Percentiles rank a stretch among this genome's conserved stretches.
Conservation (phyloP, 2,888 invertebrate species). For the Harpalus rufipes region DNA sequence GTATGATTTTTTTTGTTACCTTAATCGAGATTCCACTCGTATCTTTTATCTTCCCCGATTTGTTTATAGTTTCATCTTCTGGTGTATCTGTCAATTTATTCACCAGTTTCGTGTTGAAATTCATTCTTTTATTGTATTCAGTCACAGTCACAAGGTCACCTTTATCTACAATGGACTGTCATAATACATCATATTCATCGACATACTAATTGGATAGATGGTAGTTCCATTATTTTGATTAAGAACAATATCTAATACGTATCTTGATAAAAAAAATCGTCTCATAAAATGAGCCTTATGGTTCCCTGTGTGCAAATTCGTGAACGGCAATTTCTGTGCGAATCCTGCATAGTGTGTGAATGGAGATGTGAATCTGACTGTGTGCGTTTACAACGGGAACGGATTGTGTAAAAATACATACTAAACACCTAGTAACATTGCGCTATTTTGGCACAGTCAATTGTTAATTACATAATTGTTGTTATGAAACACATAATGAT, state of each 20-base stretch:
- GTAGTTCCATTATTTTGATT: not conserved
- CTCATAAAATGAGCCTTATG: not conserved
- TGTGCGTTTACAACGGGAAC: not conserved
- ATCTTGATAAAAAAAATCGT: not conserved
- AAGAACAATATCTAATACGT: not conserved
- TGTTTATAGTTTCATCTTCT: too few species aligned
- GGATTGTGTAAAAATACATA: slow-evolving; percentile 44
- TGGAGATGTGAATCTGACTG: not conserved
- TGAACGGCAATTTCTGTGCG: not conserved
- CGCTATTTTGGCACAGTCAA: slow-evolving; percentile 25
- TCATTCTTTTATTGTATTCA: too few species aligned
- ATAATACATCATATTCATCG: not conserved
- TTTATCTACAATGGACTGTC: not conserved
- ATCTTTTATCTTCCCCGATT: too few species aligned
- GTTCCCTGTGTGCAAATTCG: not conserved
- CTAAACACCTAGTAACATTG: slow-evolving; percentile 14
- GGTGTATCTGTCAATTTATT: too few species aligned
- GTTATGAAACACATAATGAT: slow-evolving; percentile 18
- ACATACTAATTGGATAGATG: not conserved
- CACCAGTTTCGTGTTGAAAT: too few species aligned
- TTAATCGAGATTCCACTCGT: too few species aligned
- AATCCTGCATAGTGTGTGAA: slow-evolving; percentile 28
- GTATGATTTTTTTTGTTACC: too few species aligned
- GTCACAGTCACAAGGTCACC: too few species aligned
- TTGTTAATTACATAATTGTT: slow-evolving; percentile 40